Evolutionary conservation across 2,888 invertebrate species (phyloP).

Genomic region (Polyommatus iphigenia): DNA sequence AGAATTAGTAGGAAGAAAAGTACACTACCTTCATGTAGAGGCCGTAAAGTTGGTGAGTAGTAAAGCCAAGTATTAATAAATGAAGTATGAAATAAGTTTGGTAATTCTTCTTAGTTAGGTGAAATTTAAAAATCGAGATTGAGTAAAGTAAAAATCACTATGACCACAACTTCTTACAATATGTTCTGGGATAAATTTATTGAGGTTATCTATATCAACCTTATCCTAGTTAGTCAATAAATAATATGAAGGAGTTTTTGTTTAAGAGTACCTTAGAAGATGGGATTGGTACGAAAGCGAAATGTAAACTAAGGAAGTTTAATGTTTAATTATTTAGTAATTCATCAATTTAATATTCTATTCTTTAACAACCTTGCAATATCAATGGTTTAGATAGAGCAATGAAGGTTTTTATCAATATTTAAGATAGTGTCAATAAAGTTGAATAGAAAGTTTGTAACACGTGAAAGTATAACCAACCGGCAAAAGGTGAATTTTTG

Average conservation of each 20-base stretch:
- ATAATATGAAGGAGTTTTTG: not conserved
- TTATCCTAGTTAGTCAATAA: not conserved
- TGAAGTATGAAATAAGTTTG: too few relatives aligned
- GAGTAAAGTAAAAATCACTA: not conserved
- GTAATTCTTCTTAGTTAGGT: too few relatives aligned
- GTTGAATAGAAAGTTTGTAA: too few relatives aligned
- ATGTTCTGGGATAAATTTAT: not conserved
- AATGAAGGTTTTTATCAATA: not conserved
- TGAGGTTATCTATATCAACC: not conserved
- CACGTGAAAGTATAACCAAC: too few relatives aligned
- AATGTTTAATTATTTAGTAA: too few relatives aligned
- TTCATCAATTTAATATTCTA: not conserved
- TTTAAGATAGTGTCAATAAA: too few relatives aligned
- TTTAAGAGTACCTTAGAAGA: not conserved
- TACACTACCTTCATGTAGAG: too few relatives aligned
- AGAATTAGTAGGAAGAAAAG: too few relatives aligned
- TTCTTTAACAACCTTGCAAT: not conserved
- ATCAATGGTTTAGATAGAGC: not conserved
- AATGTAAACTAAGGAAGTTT: not conserved
- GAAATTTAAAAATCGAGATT: too few relatives aligned
- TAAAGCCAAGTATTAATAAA: too few relatives aligned
- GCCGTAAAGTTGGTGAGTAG: too few relatives aligned
- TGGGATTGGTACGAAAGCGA: not conserved
- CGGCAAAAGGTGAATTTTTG: too few relatives aligned
- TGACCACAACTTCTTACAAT: not conserved